Base-by-base conservation (phyloP, 2,113 vertebrate genomes). In the Gallinago undulata region DNA sequence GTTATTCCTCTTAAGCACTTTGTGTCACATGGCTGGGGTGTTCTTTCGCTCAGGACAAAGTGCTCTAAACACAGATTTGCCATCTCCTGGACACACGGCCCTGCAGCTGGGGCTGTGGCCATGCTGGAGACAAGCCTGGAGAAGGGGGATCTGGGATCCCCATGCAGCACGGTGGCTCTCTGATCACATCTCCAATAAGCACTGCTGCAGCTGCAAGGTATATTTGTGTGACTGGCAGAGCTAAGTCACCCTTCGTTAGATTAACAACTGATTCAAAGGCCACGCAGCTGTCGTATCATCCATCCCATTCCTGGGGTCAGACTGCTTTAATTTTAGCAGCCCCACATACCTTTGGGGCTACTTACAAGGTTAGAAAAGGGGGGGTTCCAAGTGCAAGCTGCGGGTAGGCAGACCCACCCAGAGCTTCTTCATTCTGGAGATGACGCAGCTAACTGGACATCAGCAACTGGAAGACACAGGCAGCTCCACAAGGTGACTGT, bases 301-400 rank as follows among this genome's bases (percentile, higher is more conserved):
- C 6, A 0, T 15, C 81, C 74, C 90, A 48, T 85, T 45, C 88
- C 86, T 59, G 76, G 87, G 85, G 69, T 76, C 89, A 79, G 57
- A 41, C 74, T 67, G 24, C 33, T 96, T 94, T 96, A 96, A 95
- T 96, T 96, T 94, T 96, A 96, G 93, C 86, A 90, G 88, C 55
- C 63, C 55, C 76, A 79, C 91, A 95, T 96, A 76, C 87, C 70
- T 91, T 47, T 0, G 2, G 41, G 66, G 88, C 95, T 93, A 47
- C 82, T 96, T 93, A 57, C 47, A 56, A 80, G 64, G 89, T 94
- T 89, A 95, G 94, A 94, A 96, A 92, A 19, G 82, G 87, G 70
- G 78, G 43, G 31, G 77, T 96, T 94, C 90, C 88, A 83, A 85
- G 68, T 48, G 89, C 94, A 96, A 97, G 84, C 84, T 30, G 9